Base-by-base conservation (phyloP, 2,113 vertebrate species). In the Gasterosteus nipponicus region DNA sequence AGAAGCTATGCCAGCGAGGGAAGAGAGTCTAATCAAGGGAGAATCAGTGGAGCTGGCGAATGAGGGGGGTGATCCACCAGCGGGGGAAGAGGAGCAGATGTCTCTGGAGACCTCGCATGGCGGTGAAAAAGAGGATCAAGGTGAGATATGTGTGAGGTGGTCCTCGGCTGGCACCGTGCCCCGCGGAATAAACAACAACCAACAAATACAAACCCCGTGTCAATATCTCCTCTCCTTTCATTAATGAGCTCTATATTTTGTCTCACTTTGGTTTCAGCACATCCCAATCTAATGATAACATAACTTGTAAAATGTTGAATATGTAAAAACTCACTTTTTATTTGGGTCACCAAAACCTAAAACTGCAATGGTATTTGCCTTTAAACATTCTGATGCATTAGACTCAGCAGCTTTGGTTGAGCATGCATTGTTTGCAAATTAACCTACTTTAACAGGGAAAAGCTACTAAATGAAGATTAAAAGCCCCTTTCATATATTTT, bases 111-210 rank as follows among this genome's bases (percentile, higher is more conserved):
- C 69, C 15, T 62, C 81, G 53, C 59, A 70, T 18, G 49, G 59
- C 54, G 76, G 22, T 51, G 39, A 83, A 64, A 69, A 63, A 33
- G 71, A 83, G 41, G 75, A 85, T 65, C 75, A 80, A 88, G 91
- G 93, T 93, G 85, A 92, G 89, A 83, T 15, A 46, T 22, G 9
- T 47, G 16, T 29, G 6, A 9, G 7, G 31, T 46, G 42, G 38
- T 54, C 10, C 19, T 11, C n/a, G 33, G 22, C 4, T 53, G 63
- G 31, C 56, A 51, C 47, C 12, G 31, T 0, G 14, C 35, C 59
- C 14, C 2, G 1, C 7, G 16, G 7, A 41, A 31, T 11, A 16
- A 46, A 57, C 15, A 58, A 72, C 18, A 3, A 16, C 26, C 16
- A 62, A 38, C 0, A 19, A 54, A 39, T 56, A 19, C 22, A 69